Evolutionary conservation across 2,797 vertebrate species (phyloP), one percentile per base, ranked within the genome.

Genomic region (Argentina silus): DNA sequence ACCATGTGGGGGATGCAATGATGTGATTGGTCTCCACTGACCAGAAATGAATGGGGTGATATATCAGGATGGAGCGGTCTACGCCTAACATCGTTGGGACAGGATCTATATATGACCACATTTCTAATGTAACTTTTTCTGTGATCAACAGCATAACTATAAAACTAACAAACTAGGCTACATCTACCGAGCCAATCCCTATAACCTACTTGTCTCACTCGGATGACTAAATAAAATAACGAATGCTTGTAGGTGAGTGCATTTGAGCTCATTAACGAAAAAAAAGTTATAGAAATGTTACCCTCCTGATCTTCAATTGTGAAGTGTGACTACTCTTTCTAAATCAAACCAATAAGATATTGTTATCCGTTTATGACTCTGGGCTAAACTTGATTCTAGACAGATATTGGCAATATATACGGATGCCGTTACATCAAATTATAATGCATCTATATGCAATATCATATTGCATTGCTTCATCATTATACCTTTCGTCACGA

Each of bases 11-110:
- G 67, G 74, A 27, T 60, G 59, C 74, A 21, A 67, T 44, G 65
- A 61, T 80, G 57, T 86, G 85, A 89, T 89, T 89, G 87, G 87
- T 68, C 72, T 3, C 14, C 50, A 62, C 17, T 45, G n/a, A 60
- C 75, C 80, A 65, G 74, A 74, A 65, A 59, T 70, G 70, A 73
- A 87, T 87, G 80, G 84, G 81, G 84, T 88, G 87, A 88, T 62
- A 23, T 78, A 65, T 42, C 19, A 9, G 19, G 17, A n/a, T 0
- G 59, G 44, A 66, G 21, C 17, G 10, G 72, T 69, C 23, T 21
- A 67, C 74, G 72, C 75, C 67, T 72, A 36, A 36, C 27, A 36
- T 1, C 27, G 27, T 4, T 1, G 21, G 1, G 11, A 60, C 59
- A 42, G 23, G 27, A 7, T 10, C 59, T 15, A 27, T 60, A 36